These are phyloP conservation scores for Heliconius charithonia DNA, from an alignment of 2,888 invertebrate species.

Conservation along the genomic window DNA sequence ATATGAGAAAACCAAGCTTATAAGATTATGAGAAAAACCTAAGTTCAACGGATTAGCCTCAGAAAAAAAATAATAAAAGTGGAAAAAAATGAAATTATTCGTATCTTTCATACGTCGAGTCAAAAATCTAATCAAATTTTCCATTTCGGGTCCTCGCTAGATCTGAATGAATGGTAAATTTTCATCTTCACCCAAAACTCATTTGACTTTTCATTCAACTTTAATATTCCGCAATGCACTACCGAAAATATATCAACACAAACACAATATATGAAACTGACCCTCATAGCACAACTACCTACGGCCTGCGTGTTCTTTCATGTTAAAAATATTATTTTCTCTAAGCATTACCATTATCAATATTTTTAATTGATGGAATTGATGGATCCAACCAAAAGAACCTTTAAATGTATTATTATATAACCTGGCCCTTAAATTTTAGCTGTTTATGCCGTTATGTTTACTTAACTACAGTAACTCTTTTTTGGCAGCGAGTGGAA, in stretches of 20 bases:
- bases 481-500: too few species aligned
- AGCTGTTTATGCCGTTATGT: too few species aligned
- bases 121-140: slow-evolving; percentile 29
- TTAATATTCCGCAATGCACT: slow-evolving; percentile 24
- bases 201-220: slow-evolving; percentile 35
- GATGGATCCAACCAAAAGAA: too few species aligned
- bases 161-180: slow-evolving; percentile 28
- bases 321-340: not conserved
- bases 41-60: slow-evolving; percentile 1
- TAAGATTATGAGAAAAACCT: slow-evolving; percentile 15
- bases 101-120: slow-evolving; percentile 19
- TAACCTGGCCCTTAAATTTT: too few species aligned
- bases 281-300: not conserved
- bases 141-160: slow-evolving; percentile 23
- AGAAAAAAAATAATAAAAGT: slow-evolving; percentile 12
- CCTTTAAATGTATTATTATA: too few species aligned
- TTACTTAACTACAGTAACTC: too few species aligned
- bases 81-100: not conserved
- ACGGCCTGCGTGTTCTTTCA: not conserved
- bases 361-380: too few species aligned
- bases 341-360: too few species aligned
- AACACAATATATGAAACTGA: slow-evolving; percentile 23
- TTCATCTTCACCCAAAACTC: slow-evolving; percentile 27
- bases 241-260: slow-evolving; percentile 22
- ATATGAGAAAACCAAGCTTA: not conserved